Evolutionary conservation across 2,888 invertebrate species (phyloP), one percentile per base, ranked within the genome.

Genomic region (Eristalis intricaria): DNA sequence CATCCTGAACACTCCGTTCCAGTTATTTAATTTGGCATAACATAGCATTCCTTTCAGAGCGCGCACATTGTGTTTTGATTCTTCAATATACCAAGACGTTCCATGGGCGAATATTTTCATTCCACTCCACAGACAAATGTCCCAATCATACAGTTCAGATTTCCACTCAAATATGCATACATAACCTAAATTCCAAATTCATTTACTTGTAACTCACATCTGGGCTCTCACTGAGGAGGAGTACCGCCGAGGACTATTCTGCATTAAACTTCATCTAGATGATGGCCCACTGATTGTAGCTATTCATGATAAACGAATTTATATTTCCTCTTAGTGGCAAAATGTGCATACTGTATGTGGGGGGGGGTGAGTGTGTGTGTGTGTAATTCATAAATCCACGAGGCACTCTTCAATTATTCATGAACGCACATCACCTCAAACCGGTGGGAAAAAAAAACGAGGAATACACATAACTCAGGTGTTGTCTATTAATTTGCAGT

Each of bases 161-260:
- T 50, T 50, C 50, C 50, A 50, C 50, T 50, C 50, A 50, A 50
- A 50, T 50, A n/a, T 50, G 50, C 50, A 50, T 50, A 50, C 50
- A 19, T 50, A 50, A 50, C 50, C 50, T 50, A 50, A 50, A 50
- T 50, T 50, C 50, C 19, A 50, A 50, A 50, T 50, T 50, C 50
- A 50, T 50, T 50, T 50, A 50, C 50, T 50, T 50, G 50, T 50
- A 50, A n/a, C 50, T 50, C 50, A 19, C 50, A 50, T 50, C 50
- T 50, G 50, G 19, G 50, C 19, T 5, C 50, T 2, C n/a, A 50
- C 8, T 50, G 1, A 50, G 19, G 19, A 7, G n/a, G n/a, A n/a
- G n/a, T n/a, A n/a, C 19, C 8, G 19, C 1, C 19, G 50, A 50
- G 50, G 50, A 50, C 50, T 50, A 50, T 19, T 50, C 19, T 50